Base-by-base conservation (phyloP, 2,113 vertebrate genomes). In the Sisor rabdophorus region DNA sequence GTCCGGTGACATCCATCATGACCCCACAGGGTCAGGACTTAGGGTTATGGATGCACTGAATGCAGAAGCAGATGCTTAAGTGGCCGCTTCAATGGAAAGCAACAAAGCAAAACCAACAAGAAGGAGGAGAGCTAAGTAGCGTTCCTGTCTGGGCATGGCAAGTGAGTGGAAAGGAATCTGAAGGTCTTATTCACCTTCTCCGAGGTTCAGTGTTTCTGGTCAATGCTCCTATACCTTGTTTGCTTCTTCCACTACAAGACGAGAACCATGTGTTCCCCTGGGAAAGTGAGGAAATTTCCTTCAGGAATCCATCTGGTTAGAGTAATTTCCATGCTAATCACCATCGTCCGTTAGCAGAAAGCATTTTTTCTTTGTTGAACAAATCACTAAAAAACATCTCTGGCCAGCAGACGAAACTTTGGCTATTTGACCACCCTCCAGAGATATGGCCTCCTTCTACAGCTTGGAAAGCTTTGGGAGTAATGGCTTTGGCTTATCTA, bases 1-100 rank as follows among this genome's bases (percentile, higher is more conserved):
- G 85, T 88, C 82, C 86, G 26, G 60, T 64, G 54, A 79, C 26
- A 73, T 74, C 78, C 58, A 70, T 50, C 54, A 8, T 56, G 30
- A 47, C 81, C 76, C 24, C 26, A 53, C 79, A 9, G 70, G 84
- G 81, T 81, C 74, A 80, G 82, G 81, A 78, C 69, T 70, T 53
- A 70, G 73, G 69, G 65, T 80, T 70, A 32, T 64, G 75, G 80
- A 71, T 71, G 61, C n/a, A 36, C 55, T 89, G 86, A 90, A 88
- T 86, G 81, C 77, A 86, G 79, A 76, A 90, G 78, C 91, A 92
- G 89, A 92, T 92, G 90, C 86, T 84, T 54, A 76, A 87, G 75
- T 84, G 82, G 78, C 75, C 76, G 82, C 81, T 86, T 88, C 82
- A 86, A 80, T 87, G 81, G 84, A 55, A 85, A 84, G 63, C 80